Conservation (phyloP, 2,797 vertebrate species). For the Bovichtus diacanthus region DNA sequence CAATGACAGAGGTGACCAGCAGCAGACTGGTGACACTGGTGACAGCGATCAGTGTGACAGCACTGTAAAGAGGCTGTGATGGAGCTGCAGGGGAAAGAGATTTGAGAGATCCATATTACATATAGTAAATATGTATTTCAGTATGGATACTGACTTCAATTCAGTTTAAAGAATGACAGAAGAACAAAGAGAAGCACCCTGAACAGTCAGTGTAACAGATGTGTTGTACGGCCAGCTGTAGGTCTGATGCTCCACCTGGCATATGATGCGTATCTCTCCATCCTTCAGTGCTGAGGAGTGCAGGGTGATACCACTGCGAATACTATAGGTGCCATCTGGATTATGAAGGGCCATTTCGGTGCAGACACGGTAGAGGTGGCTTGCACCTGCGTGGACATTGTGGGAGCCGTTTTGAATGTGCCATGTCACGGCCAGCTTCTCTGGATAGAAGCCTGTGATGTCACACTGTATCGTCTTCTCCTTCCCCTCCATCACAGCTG, state of each 20-base stretch:
- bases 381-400: background rate
- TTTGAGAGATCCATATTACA: background rate
- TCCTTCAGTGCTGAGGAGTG: constrained; percentile 35
- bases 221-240: constrained; percentile 39
- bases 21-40: constrained; percentile 50
- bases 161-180: background rate
- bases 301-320: constrained; percentile 71
- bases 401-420: constrained; percentile 47
- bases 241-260: constrained; percentile 75
- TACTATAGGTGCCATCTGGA: constrained; percentile 66
- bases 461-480: constrained; percentile 76
- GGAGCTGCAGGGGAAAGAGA: constrained; percentile 42
- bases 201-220: constrained; percentile 60
- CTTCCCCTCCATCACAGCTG: constrained; percentile 59
- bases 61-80: constrained; percentile 9
- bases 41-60: constrained; percentile 45
- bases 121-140: background rate
- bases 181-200: constrained; percentile 38
- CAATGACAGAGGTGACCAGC: constrained; percentile 40
- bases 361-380: constrained; percentile 60
- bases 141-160: background rate
- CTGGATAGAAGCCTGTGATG: constrained; percentile 75
- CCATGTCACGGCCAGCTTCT: constrained; percentile 69
- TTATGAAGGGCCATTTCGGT: constrained; percentile 60
- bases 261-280: constrained; percentile 54